Percentiles rank a stretch among this genome's conserved stretches.
Conservation (phyloP, 2,888 invertebrate genomes). For the Apodemia duryi region DNA sequence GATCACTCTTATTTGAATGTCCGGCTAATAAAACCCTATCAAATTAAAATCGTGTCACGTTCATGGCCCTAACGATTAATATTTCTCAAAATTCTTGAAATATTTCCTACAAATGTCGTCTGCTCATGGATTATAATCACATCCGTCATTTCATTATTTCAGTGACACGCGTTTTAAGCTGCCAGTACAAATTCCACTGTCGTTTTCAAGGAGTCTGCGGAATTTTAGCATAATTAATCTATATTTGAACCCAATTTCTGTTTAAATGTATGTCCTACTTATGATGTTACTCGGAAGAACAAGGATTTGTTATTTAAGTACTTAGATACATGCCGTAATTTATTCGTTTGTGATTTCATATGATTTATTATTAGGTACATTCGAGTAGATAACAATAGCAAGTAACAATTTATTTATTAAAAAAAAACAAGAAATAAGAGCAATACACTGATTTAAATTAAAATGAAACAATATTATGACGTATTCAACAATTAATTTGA, state of each 20-base stretch:
- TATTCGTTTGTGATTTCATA: not conserved
- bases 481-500: no score
- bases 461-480: no score
- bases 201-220: slow-evolving; percentile 7
- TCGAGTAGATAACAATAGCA: no score
- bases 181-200: slow-evolving; percentile 1
- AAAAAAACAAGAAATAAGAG: no score
- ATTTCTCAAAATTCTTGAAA: slow-evolving; percentile 3
- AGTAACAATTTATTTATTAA: no score
- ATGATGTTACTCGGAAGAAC: slow-evolving; percentile 1
- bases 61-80: not conserved
- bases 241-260: slow-evolving; percentile 7
- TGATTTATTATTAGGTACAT: not conserved
- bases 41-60: slow-evolving; percentile 7
- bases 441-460: no score
- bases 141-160: slow-evolving; percentile 2
- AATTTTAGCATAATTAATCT: slow-evolving; percentile 11
- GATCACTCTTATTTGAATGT: not conserved
- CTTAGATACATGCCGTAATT: not conserved
- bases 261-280: slow-evolving; percentile 9
- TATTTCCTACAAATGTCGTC: not conserved
- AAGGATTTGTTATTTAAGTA: slow-evolving; percentile 4
- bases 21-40: slow-evolving; percentile 16
- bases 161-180: slow-evolving; percentile 1
- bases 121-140: not conserved